phyloP scores from a whole-genome alignment of 2,888 invertebrate genomes.

The Apomyelois bistriatella region DNA sequence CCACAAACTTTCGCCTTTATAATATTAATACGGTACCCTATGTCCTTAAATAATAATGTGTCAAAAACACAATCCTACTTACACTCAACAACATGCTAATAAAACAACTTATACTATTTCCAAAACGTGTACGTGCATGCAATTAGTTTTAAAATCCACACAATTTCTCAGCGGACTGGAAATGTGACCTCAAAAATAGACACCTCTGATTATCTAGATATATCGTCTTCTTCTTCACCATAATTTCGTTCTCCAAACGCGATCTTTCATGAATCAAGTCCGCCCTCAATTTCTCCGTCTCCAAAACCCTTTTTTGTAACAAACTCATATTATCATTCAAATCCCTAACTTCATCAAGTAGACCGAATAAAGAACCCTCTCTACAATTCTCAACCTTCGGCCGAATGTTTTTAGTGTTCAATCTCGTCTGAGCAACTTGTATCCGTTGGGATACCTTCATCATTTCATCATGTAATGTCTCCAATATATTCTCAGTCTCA shows the following conservation, averaged over 20 bases:
- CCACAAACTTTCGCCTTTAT: too few relatives aligned
- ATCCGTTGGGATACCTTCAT: slow-evolving; percentile 62
- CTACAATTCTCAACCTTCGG: slow-evolving; percentile 70
- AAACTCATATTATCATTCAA: slow-evolving; percentile 65
- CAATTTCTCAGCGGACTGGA: slow-evolving; percentile 67
- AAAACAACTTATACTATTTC: too few relatives aligned
- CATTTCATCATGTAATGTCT: slow-evolving; percentile 63
- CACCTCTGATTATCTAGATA: slow-evolving; percentile 65
- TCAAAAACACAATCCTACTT: too few relatives aligned
- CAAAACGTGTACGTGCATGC: too few relatives aligned
- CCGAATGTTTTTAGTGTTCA: slow-evolving; percentile 61
- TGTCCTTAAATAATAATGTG: too few relatives aligned
- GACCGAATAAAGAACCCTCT: slow-evolving; percentile 61
- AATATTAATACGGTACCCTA: too few relatives aligned
- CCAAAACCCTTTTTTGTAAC: slow-evolving; percentile 54
- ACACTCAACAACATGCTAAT: too few relatives aligned
- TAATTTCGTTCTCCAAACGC: slow-evolving; percentile 64
- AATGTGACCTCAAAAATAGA: slow-evolving; percentile 63
- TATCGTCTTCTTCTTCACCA: slow-evolving; percentile 65
- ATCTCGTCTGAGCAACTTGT: slow-evolving; percentile 67
- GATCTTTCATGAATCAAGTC: slow-evolving; percentile 65
- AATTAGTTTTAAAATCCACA: slow-evolving; percentile 48
- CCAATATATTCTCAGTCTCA: slow-evolving; percentile 65
- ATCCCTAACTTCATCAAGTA: slow-evolving; percentile 67
- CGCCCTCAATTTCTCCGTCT: slow-evolving; percentile 61